Evolutionary conservation across 2,797 vertebrate genomes (phyloP), one percentile per base, ranked within the genome.

Genomic region (Sciurus carolinensis): DNA sequence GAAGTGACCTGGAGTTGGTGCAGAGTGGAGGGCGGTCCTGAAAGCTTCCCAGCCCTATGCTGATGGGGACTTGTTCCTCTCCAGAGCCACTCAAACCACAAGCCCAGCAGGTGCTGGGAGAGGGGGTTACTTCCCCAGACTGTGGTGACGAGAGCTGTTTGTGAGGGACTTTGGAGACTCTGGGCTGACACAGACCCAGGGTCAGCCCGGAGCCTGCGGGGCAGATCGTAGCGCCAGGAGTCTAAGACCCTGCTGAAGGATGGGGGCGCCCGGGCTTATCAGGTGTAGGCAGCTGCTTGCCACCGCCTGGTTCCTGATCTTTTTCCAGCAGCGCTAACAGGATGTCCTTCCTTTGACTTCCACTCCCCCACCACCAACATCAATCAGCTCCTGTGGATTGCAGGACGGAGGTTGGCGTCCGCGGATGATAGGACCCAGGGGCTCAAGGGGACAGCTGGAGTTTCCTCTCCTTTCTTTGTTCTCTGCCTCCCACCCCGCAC

Each of bases 341-440:
- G 94, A 94, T 90, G 93, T 59, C 84, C 84, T 93, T 96, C 59
- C 84, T n/a, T 76, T 54, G 47, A 17, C 54, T 89, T 94, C n/a
- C 59, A 0, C 50, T 22, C 12, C 47, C 26, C 2, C 22, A 0
- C n/a, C 24, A 18, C 44, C 71, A 13, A 86, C 91, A 57, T 83
- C 94, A 93, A 85, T 84, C 66, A 54, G 59, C 71, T 26, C 24
- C 0, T 10, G 24, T 1, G 15, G 71, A 20, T 12, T 57, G 66
- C 62, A 71, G 91, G 69, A 62, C 24, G 26, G 64, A 73, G 30
- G 39, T 17, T 66, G 36, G 79, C 62, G 47, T n/a, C 67, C 72
- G 42, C 18, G 62, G 62, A 47, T 57, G 77, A 47, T 26, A 30
- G 87, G 54, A 59, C 13, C 67, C 30, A 0, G 0, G 0, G 28